Percentiles rank a stretch among this genome's conserved stretches.
These are phyloP conservation scores for Macroteleia sp. DNA, from an alignment of 2,888 invertebrate genomes.

Conservation along the genomic window DNA sequence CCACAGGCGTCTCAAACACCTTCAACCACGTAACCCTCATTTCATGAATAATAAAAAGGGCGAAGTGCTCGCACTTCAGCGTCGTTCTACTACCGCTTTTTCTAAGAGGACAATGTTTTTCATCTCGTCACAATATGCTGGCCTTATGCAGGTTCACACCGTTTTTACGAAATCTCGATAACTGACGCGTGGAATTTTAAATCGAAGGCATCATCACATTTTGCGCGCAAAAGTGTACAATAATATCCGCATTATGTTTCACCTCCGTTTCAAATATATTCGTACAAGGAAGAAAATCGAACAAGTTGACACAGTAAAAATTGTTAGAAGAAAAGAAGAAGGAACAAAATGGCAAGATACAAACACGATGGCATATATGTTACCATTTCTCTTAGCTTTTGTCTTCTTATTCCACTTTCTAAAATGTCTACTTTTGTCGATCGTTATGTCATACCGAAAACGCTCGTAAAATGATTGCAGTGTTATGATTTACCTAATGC, in stretches of 20 bases:
- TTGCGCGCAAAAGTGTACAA: slow-evolving; percentile 16
- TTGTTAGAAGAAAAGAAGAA: background rate
- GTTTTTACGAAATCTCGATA: slow-evolving; percentile 65
- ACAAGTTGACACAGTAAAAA: no score
- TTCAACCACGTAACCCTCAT: slow-evolving; percentile 69
- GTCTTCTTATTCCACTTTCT: no score
- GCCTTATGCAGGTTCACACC: slow-evolving; percentile 69
- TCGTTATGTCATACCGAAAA: no score
- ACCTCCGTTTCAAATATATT: no score
- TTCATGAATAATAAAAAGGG: slow-evolving; percentile 84
- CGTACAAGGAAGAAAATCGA: no score
- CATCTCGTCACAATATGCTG: slow-evolving; percentile 79
- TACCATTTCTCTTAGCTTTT: no score
- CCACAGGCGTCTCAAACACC: slow-evolving; percentile 58
- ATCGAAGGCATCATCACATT: slow-evolving; percentile 46
- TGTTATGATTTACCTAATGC: no score
- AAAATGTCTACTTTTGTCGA: no score
- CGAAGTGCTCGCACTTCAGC: slow-evolving; percentile 69
- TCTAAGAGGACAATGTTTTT: slow-evolving; percentile 79
- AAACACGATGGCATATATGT: no score
- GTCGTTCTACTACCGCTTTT: slow-evolving; percentile 74
- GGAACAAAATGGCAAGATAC: no score
- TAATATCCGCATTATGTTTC: background rate
- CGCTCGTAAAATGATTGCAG: no score
- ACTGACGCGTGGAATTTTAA: slow-evolving; percentile 61